Evolutionary conservation across 2,113 vertebrate genomes (phyloP).

Genomic region (Arothron firmamentum): DNA sequence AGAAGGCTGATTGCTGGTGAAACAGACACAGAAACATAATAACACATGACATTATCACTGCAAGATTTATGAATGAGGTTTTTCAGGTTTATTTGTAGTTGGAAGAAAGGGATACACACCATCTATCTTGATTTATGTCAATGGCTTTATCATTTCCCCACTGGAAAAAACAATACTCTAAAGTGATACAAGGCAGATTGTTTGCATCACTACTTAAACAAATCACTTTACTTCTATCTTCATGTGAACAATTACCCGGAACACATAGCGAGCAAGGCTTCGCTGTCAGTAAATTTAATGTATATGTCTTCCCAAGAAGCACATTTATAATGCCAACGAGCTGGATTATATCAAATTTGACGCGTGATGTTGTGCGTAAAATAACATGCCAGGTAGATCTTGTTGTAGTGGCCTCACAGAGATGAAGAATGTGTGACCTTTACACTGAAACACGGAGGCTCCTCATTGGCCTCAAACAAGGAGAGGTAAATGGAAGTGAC

Average conservation of each 20-base stretch:
- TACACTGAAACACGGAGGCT: constrained; percentile 13
- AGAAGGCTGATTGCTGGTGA: too few relatives aligned
- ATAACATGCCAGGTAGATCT: constrained; percentile 25
- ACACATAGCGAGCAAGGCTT: too few relatives aligned
- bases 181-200: too few relatives aligned
- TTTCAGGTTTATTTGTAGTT: too few relatives aligned
- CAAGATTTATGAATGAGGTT: too few relatives aligned
- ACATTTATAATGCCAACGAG: constrained; percentile 4
- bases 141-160: too few relatives aligned
- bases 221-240: too few relatives aligned
- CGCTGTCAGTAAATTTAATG: background rate
- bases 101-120: background rate
- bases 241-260: too few relatives aligned
- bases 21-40: too few relatives aligned
- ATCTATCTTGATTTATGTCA: background rate
- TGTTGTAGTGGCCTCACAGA: constrained; percentile 19
- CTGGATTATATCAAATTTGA: constrained; percentile 27
- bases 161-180: too few relatives aligned
- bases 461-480: constrained; percentile 30
- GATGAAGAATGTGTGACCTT: constrained; percentile 44
- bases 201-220: too few relatives aligned
- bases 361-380: constrained; percentile 28
- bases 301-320: background rate
- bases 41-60: too few relatives aligned
- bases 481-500: constrained; percentile 48